phyloP scores from a whole-genome alignment of 2,113 vertebrate species.

The Centropristis striata region DNA sequence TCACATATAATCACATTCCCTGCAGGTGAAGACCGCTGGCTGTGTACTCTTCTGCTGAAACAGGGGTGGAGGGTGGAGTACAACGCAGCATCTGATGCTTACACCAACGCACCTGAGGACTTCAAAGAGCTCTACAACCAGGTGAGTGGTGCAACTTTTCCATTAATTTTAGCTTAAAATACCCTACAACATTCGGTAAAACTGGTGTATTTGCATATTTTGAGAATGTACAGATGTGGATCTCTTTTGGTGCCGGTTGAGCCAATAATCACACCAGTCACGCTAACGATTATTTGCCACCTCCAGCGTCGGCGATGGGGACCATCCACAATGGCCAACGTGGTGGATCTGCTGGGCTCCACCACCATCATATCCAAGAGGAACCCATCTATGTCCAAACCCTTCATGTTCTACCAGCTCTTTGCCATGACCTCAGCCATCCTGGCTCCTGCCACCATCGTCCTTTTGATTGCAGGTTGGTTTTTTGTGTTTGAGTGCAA shows the following conservation, averaged over 20 bases:
- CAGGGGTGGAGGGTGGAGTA: constrained; percentile 87
- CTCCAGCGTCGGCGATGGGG: constrained; percentile 80
- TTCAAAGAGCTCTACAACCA: constrained; percentile 86
- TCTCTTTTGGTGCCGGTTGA: background rate
- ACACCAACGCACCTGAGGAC: constrained; percentile 85
- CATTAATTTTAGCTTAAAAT: no score
- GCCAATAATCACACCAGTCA: background rate
- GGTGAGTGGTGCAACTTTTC: constrained; percentile 45
- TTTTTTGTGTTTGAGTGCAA: background rate
- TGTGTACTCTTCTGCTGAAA: constrained; percentile 84
- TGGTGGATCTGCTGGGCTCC: constrained; percentile 76
- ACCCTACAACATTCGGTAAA: background rate
- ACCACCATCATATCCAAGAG: constrained; percentile 61
- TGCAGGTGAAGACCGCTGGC: constrained; percentile 86
- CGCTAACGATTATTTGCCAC: background rate
- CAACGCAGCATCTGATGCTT: constrained; percentile 84
- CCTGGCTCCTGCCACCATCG: constrained; percentile 81
- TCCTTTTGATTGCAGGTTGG: constrained; percentile 77
- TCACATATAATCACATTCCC: background rate
- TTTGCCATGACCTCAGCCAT: constrained; percentile 72
- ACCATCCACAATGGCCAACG: constrained; percentile 84
- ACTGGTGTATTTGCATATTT: no score
- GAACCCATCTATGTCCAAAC: constrained; percentile 82
- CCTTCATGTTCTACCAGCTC: constrained; percentile 84
- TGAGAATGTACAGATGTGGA: no score